phyloP scores from a whole-genome alignment of 2,113 vertebrate genomes.

The Talpa occidentalis region DNA sequence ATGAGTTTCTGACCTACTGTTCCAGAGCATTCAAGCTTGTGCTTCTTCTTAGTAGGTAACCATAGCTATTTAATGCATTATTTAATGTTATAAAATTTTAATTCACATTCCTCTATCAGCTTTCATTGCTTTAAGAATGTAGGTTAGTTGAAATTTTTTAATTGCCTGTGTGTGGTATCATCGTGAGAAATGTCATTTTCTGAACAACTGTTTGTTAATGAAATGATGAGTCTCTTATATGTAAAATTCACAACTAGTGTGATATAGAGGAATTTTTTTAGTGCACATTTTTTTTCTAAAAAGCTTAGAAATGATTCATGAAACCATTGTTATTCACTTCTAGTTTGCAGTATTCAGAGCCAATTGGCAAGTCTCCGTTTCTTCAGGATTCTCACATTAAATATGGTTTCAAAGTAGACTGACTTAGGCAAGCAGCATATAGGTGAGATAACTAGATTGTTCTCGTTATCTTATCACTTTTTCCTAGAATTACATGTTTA shows the following conservation, averaged over 20 bases:
- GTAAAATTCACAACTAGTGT: background rate
- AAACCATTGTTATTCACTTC: background rate
- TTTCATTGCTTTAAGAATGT: constrained; percentile 66
- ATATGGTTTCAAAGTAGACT: constrained; percentile 23
- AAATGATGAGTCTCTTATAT: constrained; percentile 47
- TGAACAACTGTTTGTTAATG: constrained; percentile 54
- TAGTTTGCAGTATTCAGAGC: constrained; percentile 30
- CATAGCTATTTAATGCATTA: constrained; percentile 72
- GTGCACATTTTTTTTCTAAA: constrained; percentile 41
- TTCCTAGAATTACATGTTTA: constrained; percentile 21
- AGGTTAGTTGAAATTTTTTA: constrained; percentile 47
- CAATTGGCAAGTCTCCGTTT: constrained; percentile 46
- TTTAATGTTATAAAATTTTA: constrained; percentile 74
- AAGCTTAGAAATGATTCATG: constrained; percentile 62
- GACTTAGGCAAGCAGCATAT: background rate
- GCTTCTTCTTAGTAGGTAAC: constrained; percentile 54
- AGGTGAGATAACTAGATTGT: background rate
- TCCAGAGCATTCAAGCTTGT: background rate
- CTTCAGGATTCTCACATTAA: constrained; percentile 19
- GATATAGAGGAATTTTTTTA: constrained; percentile 33
- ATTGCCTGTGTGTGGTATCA: background rate
- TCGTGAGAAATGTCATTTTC: constrained; percentile 52
- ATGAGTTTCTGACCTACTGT: background rate
- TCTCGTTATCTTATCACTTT: background rate
- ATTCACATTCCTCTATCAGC: constrained; percentile 59